A percentile compares a stretch with the other conserved stretches of the same genome.
Evolutionary conservation across 2,888 invertebrate genomes (phyloP).

Genomic region (Gandaritis pyraliata): DNA sequence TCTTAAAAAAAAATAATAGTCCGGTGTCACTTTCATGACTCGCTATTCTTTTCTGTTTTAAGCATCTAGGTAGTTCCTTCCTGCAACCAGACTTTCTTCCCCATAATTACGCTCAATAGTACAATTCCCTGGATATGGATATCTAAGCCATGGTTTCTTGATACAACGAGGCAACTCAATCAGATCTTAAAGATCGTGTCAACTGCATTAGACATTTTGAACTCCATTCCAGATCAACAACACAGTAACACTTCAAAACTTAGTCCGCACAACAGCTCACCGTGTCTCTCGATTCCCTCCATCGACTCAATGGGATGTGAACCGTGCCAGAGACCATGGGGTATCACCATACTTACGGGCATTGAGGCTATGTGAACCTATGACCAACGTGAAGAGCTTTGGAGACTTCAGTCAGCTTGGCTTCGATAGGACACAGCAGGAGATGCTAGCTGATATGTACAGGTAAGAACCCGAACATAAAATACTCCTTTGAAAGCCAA

Average conservation of each 20-base stretch:
- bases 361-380: constrained; percentile 86
- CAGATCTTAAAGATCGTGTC: no score
- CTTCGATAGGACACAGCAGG: constrained; percentile 83
- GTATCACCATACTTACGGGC: constrained; percentile 89
- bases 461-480: constrained; percentile 66
- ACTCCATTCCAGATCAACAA: constrained; percentile 79
- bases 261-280: constrained; percentile 87
- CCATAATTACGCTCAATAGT: no score
- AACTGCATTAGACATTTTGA: background rate
- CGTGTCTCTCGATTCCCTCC: constrained; percentile 84
- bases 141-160: no score
- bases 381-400: constrained; percentile 79
- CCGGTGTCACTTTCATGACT: no score
- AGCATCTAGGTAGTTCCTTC: no score
- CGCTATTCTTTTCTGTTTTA: no score
- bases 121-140: no score
- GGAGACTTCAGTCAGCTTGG: constrained; percentile 85
- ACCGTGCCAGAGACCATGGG: constrained; percentile 90
- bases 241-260: constrained; percentile 84
- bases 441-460: constrained; percentile 87
- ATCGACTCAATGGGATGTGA: constrained; percentile 77
- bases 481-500: no score
- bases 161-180: no score
- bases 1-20: no score
- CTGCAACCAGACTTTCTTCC: no score